A percentile compares a stretch with the other conserved stretches of the same genome.
Evolutionary conservation across 2,113 vertebrate genomes (phyloP).

Genomic region (Sceloporus tristichus): DNA sequence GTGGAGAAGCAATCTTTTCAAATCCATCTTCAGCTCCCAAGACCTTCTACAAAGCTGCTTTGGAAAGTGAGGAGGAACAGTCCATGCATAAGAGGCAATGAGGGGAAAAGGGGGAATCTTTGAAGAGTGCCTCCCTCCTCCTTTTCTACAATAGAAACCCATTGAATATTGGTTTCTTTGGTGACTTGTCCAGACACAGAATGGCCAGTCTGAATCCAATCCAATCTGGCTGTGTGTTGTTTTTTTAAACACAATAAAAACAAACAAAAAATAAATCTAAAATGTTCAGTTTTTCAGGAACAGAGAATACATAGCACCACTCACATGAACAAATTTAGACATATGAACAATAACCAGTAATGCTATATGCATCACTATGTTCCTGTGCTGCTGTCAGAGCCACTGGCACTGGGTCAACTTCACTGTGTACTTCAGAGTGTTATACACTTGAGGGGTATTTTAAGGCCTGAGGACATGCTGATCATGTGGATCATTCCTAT

Average conservation of each 20-base stretch:
- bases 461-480: constrained; percentile 51
- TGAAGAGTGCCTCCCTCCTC: not conserved
- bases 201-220: not conserved
- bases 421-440: constrained; percentile 13
- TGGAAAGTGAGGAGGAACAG: not conserved
- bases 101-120: not conserved
- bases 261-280: not conserved
- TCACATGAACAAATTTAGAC: constrained; percentile 54
- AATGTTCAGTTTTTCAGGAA: not conserved
- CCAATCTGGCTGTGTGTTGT: too few species aligned
- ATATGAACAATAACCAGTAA: constrained; percentile 37
- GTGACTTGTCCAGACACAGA: not conserved
- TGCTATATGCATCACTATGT: constrained; percentile 37
- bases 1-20: not conserved
- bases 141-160: not conserved
- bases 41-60: not conserved
- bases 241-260: not conserved
- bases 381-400: not conserved
- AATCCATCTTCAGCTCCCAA: not conserved
- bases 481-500: constrained; percentile 48
- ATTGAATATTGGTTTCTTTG: not conserved
- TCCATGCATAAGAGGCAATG: not conserved
- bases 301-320: constrained; percentile 35
- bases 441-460: constrained; percentile 43
- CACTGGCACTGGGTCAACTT: not conserved